Percentiles rank a stretch among this genome's conserved stretches.
Evolutionary conservation across 2,888 invertebrate species (phyloP).

Genomic region (Drosophila antonietae): DNA sequence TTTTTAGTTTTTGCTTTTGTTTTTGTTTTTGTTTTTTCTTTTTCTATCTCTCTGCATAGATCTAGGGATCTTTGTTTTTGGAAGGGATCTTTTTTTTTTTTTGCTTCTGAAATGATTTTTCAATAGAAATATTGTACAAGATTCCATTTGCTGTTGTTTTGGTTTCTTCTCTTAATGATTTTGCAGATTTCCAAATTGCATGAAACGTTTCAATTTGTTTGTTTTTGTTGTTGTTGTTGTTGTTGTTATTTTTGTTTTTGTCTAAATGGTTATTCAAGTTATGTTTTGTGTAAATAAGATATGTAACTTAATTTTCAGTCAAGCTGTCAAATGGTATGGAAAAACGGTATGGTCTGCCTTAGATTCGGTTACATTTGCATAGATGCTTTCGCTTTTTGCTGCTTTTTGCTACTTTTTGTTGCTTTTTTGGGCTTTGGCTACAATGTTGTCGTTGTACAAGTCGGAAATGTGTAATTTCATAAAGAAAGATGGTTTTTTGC

Average conservation of each 20-base stretch:
- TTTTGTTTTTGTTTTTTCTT: conserved; percentile 2
- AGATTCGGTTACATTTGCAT: conserved; percentile 40
- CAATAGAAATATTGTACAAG: conserved; percentile 81
- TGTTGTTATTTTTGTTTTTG: neutral
- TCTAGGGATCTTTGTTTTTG: conserved; percentile 33
- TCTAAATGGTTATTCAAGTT: conserved; percentile 40
- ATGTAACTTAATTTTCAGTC: conserved; percentile 60
- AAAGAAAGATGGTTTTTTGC: conserved; percentile 74
- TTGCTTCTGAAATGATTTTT: conserved; percentile 43
- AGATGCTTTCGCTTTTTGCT: conserved; percentile 41
- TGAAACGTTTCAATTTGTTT: conserved; percentile 39
- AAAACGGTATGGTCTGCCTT: conserved; percentile 22
- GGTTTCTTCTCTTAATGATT: conserved; percentile 69
- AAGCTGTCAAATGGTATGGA: conserved; percentile 27
- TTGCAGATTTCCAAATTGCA: conserved; percentile 78
- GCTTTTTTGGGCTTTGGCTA: conserved; percentile 51
- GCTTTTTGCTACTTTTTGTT: conserved; percentile 10
- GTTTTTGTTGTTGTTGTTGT: conserved; percentile 4
- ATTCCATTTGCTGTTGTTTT: conserved; percentile 77
- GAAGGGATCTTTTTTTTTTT: neutral
- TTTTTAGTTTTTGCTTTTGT: conserved; percentile 18
- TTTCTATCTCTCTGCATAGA: conserved; percentile 76
- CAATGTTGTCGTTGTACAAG: conserved; percentile 74
- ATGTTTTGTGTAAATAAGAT: conserved; percentile 49
- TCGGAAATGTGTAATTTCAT: conserved; percentile 80